phyloP scores from a whole-genome alignment of 53 echinoderm and acorn worm species.

The Patiria pectinifera region DNA sequence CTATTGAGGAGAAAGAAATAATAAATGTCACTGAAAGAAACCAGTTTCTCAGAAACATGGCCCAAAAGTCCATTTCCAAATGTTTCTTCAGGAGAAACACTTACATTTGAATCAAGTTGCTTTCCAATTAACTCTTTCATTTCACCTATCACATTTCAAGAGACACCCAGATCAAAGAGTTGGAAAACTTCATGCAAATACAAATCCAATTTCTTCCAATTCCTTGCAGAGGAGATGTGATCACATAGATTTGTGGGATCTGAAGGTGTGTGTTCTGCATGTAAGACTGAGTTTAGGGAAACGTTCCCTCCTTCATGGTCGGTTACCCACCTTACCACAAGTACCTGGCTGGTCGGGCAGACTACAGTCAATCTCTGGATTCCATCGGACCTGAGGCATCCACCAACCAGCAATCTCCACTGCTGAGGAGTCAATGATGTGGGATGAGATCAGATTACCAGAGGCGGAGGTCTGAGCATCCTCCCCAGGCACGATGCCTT shows the following conservation, averaged over 20 bases:
- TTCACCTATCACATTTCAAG: too few species aligned
- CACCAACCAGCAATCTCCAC: slow-evolving; percentile 83
- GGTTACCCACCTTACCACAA: slow-evolving; percentile 80
- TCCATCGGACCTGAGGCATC: slow-evolving; percentile 95
- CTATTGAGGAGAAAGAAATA: slow-evolving; percentile 30
- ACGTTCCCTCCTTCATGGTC: neutral
- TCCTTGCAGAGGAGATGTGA: too few species aligned
- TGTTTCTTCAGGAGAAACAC: too few species aligned
- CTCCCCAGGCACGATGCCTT: neutral
- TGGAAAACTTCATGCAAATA: too few species aligned
- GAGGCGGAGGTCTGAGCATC: neutral
- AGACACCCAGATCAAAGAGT: too few species aligned
- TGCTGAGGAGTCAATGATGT: slow-evolving; percentile 63
- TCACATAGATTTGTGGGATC: too few species aligned
- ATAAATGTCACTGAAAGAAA: neutral
- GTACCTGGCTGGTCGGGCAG: slow-evolving; percentile 76
- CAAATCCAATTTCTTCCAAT: too few species aligned
- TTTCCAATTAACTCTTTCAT: too few species aligned
- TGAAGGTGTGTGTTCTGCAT: too few species aligned
- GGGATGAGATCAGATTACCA: slow-evolving; percentile 57
- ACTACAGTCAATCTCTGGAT: slow-evolving; percentile 86
- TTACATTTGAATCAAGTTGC: too few species aligned
- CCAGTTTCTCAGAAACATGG: too few species aligned
- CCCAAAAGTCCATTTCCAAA: too few species aligned
- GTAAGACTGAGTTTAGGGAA: neutral